Evolutionary conservation across 2,797 vertebrate genomes (phyloP).

Genomic region (Urophycis tenuis): DNA sequence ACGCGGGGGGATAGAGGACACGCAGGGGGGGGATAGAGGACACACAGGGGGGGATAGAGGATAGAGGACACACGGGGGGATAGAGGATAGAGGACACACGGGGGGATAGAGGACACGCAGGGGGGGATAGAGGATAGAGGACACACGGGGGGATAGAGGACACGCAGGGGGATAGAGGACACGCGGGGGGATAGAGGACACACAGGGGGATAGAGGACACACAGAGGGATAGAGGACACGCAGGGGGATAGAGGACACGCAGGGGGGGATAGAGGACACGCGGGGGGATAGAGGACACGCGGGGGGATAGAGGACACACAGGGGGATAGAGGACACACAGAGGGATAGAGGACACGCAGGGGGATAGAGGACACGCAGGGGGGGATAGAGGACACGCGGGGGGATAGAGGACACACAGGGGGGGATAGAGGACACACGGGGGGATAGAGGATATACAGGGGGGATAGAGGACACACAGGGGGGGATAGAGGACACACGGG

Average conservation of each 20-base stretch:
- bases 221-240: too few species aligned
- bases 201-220: slow-evolving; percentile 37
- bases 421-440: too few species aligned
- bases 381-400: too few species aligned
- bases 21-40: slow-evolving; percentile 43
- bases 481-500: too few species aligned
- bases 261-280: too few species aligned
- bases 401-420: slow-evolving; percentile 43
- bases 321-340: slow-evolving; percentile 41
- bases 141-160: too few species aligned
- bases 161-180: slow-evolving; percentile 43
- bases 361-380: slow-evolving; percentile 43
- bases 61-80: slow-evolving; percentile 41
- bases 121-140: slow-evolving; percentile 44
- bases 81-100: too few species aligned
- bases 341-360: too few species aligned
- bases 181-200: too few species aligned
- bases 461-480: slow-evolving; percentile 43
- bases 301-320: too few species aligned
- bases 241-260: slow-evolving; percentile 38
- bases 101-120: slow-evolving; percentile 41
- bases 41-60: too few species aligned
- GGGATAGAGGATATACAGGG: slow-evolving; percentile 41
- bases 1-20: slow-evolving; percentile 40
- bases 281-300: slow-evolving; percentile 38